A percentile compares a stretch with the other conserved stretches of the same genome.
Conservation (phyloP, 2,888 invertebrate species). For the Shargacucullia verbasci region DNA sequence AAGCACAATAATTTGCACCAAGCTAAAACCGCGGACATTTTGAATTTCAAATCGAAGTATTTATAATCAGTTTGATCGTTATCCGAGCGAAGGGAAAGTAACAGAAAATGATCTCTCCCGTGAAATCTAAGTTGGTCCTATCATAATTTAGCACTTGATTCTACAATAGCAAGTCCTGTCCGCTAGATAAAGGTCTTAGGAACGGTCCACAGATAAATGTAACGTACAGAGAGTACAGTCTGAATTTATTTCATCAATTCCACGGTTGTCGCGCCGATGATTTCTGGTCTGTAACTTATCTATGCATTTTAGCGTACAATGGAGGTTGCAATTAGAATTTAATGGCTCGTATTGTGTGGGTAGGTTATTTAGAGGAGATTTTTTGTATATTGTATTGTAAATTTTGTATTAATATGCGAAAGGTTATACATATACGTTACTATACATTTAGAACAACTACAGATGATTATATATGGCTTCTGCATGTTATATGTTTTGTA, state of each 20-base stretch:
- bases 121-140: conserved; percentile 77
- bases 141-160: conserved; percentile 82
- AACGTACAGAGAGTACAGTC: conserved; percentile 53
- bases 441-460: neutral
- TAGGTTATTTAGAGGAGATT: conserved; percentile 40
- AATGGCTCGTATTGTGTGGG: conserved; percentile 41
- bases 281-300: conserved; percentile 65
- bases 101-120: conserved; percentile 70
- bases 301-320: conserved; percentile 66
- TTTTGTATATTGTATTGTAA: conserved; percentile 32
- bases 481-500: too few species aligned
- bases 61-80: conserved; percentile 73
- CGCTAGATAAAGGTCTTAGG: conserved; percentile 74
- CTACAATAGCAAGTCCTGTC: conserved; percentile 76
- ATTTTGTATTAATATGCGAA: conserved; percentile 18
- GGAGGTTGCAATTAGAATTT: conserved; percentile 51
- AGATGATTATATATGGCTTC: neutral
- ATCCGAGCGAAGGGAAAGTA: conserved; percentile 67
- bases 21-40: conserved; percentile 68
- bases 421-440: conserved; percentile 1
- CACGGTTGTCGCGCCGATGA: conserved; percentile 61
- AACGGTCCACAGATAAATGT: conserved; percentile 62
- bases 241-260: conserved; percentile 68
- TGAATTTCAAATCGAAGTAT: conserved; percentile 79
- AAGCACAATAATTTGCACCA: conserved; percentile 64